A percentile compares a stretch with the other conserved stretches of the same genome.
phyloP scores from a whole-genome alignment of 2,113 vertebrate species.

The Mesembrinibis cayennensis region DNA sequence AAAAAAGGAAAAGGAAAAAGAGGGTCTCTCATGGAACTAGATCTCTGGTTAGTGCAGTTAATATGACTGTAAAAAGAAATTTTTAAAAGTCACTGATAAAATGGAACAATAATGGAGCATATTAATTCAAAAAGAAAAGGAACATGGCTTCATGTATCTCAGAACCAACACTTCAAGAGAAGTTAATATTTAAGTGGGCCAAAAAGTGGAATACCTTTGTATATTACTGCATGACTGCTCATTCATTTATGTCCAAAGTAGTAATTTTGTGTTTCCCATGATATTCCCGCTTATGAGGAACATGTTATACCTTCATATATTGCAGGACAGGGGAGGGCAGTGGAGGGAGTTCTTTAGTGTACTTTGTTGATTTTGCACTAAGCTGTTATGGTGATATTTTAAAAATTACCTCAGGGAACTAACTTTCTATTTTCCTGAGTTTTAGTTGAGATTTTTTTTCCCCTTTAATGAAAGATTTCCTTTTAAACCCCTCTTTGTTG shows the following conservation, averaged over 20 bases:
- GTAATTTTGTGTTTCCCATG: background rate
- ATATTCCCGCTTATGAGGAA: background rate
- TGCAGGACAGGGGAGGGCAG: too few species aligned
- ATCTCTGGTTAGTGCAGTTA: background rate
- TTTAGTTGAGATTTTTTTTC: background rate
- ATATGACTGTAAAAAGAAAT: background rate
- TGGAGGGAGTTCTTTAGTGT: background rate
- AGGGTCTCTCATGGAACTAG: background rate
- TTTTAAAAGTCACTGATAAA: background rate
- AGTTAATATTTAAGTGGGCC: background rate
- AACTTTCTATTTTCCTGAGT: background rate
- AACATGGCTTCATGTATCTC: background rate
- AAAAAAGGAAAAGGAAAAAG: background rate
- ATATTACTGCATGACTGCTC: background rate
- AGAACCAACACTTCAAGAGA: background rate
- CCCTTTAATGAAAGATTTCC: background rate
- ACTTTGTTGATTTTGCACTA: background rate
- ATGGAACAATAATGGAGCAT: background rate
- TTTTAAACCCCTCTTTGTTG: background rate
- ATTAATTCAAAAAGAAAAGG: background rate
- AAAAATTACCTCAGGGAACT: background rate
- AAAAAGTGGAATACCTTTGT: background rate
- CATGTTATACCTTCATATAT: background rate
- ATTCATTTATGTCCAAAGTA: background rate
- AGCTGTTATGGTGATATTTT: background rate